Percentiles rank a stretch among this genome's conserved stretches.
Evolutionary conservation across 2,888 invertebrate genomes (phyloP).

Genomic region (Oligia latruncula): DNA sequence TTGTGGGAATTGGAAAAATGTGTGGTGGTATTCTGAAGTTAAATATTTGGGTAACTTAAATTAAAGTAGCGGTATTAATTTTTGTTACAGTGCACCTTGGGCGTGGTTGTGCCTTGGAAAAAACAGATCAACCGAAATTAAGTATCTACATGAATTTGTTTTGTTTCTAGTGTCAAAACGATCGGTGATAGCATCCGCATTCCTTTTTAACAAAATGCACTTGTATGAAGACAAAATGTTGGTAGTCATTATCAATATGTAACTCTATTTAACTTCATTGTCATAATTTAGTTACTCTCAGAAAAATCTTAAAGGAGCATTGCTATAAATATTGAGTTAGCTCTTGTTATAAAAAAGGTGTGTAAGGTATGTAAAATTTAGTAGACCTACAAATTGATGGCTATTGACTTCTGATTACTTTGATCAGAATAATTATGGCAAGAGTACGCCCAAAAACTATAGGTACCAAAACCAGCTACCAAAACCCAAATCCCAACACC

Average conservation of each 20-base stretch:
- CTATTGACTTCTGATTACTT: not conserved
- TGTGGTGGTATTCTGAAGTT: no score
- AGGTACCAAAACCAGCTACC: constrained; percentile 41
- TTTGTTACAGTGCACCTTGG: not conserved
- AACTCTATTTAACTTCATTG: not conserved
- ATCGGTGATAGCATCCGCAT: not conserved
- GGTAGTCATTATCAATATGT: not conserved
- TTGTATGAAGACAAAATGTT: not conserved
- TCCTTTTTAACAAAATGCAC: not conserved
- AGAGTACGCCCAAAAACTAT: constrained; percentile 28
- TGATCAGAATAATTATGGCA: constrained; percentile 2
- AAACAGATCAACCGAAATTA: not conserved
- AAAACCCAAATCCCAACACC: constrained; percentile 51
- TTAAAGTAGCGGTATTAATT: not conserved
- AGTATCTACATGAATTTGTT: not conserved
- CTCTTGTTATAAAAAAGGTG: not conserved
- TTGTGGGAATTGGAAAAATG: not conserved
- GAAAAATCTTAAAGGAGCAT: not conserved
- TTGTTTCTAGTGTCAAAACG: not conserved
- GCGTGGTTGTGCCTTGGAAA: not conserved
- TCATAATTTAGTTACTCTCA: not conserved
- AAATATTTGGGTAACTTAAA: not conserved
- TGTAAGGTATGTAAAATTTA: not conserved
- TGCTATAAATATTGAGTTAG: not conserved
- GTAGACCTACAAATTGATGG: not conserved